These are phyloP conservation scores for Bimastos eiseni DNA, from an alignment of 2,888 invertebrate species.

Conservation along the genomic window DNA sequence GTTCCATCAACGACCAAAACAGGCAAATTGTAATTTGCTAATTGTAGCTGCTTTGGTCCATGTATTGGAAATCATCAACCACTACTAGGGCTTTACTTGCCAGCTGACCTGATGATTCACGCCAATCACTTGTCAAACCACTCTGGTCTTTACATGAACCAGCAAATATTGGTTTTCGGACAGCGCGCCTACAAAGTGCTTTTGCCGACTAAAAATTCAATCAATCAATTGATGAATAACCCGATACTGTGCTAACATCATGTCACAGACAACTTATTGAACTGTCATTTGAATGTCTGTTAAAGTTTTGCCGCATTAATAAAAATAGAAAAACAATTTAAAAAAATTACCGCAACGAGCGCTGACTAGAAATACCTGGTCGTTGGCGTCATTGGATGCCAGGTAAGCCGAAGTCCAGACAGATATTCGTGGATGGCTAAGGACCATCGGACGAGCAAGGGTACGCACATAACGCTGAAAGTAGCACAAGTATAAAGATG, in stretches of 20 bases:
- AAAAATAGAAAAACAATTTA: not conserved
- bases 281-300: not conserved
- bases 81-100: no score
- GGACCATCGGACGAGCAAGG: constrained; percentile 14
- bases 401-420: constrained; percentile 24
- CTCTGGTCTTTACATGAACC: no score
- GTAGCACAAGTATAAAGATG: not conserved
- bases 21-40: no score
- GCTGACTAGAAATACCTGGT: not conserved
- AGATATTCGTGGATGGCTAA: not conserved
- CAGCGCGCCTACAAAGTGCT: no score
- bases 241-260: not conserved
- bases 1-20: no score
- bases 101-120: no score
- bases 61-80: no score
- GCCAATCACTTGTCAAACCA: no score
- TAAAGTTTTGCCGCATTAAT: not conserved
- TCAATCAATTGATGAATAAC: no score
- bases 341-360: not conserved
- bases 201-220: no score
- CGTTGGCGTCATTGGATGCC: not conserved
- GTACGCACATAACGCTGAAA: not conserved
- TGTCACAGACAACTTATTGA: not conserved
- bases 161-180: no score
- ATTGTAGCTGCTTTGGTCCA: no score